Base-by-base conservation (phyloP, 1,140 invertebrate genomes). In the Centruroides vittatus region DNA sequence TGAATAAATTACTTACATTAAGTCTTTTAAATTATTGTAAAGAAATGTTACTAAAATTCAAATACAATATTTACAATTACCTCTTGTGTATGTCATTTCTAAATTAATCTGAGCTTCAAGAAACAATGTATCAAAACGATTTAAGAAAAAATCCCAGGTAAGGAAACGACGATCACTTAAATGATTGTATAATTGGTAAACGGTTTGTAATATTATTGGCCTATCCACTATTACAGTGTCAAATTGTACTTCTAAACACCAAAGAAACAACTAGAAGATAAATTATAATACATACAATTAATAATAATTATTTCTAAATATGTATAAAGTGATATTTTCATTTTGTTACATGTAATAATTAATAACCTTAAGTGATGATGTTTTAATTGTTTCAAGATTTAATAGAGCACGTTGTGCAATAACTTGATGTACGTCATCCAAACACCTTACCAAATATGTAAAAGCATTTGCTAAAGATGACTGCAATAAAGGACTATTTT, bases 71-170 rank as follows among this genome's bases (percentile, higher is more conserved):
- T 53, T 36, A 34, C 8, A 23, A 23, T 53, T 74, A 90, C 89
- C 89, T 76, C 89, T 82, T 36, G 51, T 53, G 8, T 53, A 53
- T 23, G 51, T 36, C 51, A 53, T 89, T 70, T 93, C 88, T 63
- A 90, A 77, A 70, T 82, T 85, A 41, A 97, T 85, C 76, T 98
- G 93, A 2, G 92, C 89, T 75, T 99, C 97, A 10, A 99, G 74
- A 68, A 94, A 95, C 3, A 99, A 76, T 0, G 90, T 86, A 71
- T 99, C 96, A 74, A 99, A 98, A 55, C 95, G 82, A 73, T 93
- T 93, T 5, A 98, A 79, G 73, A 99, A 99, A 77, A 99, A 99
- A 61, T 98, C 93, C 95, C 96, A 99, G 2, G 85, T 84, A 7
- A 99, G 78, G 62, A 98, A 89, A 65, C 84, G 83, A 49, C 93